Evolutionary conservation across 2,888 invertebrate species (phyloP), one percentile per base, ranked within the genome.

Genomic region (Petrophora chlorosata): DNA sequence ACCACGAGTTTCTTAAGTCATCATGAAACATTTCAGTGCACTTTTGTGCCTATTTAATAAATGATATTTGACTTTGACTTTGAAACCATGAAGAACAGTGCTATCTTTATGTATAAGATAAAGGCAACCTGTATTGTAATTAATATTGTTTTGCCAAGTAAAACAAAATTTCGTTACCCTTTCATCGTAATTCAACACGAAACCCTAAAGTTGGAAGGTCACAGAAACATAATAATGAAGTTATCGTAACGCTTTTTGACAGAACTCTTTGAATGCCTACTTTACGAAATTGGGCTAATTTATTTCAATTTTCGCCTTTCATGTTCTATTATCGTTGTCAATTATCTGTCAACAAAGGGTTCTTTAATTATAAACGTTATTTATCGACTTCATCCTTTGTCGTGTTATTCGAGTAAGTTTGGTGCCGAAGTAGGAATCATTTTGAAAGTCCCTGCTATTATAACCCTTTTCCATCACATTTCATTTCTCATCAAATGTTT

Each of bases 221-320:
- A 47, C 53, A 39, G 57, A 59, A 61, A 63, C 61, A 48, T 52
- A 53, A 59, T 22, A 32, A n/a, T n/a, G n/a, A 32, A 41, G 32
- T 33, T 15, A 56, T 46, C 50, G 56, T 55, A 56, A 58, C 63
- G 53, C 56, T 58, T 56, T 57, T 54, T 56, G 60, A 66, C 58
- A 62, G 58, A 64, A 56, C 59, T 46, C 61, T 58, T 48, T 49
- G 46, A 56, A 65, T 66, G 46, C 49, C 45, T 59, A 63, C 61
- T 65, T 59, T 17, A 40, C 19, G 34, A 48, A 66, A 72, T 67
- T 65, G 63, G 38, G 44, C 50, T 59, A 73, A 71, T 70, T 71
- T 69, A 69, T 72, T 65, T 72, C 59, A 72, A 72, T 73, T 69
- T 68, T 68, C 65, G 54, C 68, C 63, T 73, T 72, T 71, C 70